Evolutionary conservation across 2,797 vertebrate species (phyloP), one percentile per base, ranked within the genome.

Genomic region (Rhynchotus rufescens): DNA sequence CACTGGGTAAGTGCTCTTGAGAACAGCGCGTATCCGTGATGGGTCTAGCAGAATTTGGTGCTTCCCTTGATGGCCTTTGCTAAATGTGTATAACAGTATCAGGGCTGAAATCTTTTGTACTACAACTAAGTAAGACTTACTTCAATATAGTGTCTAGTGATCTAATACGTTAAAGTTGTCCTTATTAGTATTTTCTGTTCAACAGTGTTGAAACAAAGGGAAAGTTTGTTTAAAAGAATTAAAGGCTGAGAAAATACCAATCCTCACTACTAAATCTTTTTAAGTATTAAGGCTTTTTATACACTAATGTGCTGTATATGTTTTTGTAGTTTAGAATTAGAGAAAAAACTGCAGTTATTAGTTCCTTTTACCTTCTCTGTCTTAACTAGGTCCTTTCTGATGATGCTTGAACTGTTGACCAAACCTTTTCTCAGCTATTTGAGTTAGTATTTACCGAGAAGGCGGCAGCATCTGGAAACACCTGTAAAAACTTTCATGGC

Each of bases 341-440:
- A 34, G 36, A 14, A 20, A 34, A 0, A 15, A 10, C 19, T 28
- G 10, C 56, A 11, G 38, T 34, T 19, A 42, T 1, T 36, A 61
- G 45, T 88, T 26, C 91, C 78, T 91, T 93, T 91, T 86, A 30
- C 84, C 88, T 92, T 82, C 4, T 89, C 17, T 88, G 81, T 61
- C 77, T 92, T 88, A 94, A 93, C 36, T 89, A 90, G 54, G 68
- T 96, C 62, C 90, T 96, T 96, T 94, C 66, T 96, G 83, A 94
- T 93, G 69, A 93, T 97, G 78, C 74, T 94, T 97, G 88, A 91
- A 69, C 57, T 87, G 67, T 93, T 95, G 83, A 92, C 71, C 93
- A 86, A 79, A 88, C 82, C 89, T 88, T 95, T 88, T 93, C 57
- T 82, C 69, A 82, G 77, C 30, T 68, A 87, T 77, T 90, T 54